Conservation (phyloP, 2,888 invertebrate species). For the Caenorhabditis panamensis region DNA sequence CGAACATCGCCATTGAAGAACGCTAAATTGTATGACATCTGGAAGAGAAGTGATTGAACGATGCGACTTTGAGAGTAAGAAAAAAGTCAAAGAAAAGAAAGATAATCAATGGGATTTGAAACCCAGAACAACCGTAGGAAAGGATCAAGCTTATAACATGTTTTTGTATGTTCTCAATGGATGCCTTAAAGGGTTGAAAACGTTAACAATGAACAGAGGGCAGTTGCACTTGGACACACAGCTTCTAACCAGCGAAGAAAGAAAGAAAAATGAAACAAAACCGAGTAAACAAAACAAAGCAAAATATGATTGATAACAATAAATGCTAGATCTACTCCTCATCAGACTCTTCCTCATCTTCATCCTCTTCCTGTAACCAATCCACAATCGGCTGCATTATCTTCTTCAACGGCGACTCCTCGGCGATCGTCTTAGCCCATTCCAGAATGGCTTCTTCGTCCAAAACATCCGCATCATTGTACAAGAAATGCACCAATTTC, state of each 20-base stretch:
- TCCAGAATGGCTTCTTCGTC: constrained; percentile 67
- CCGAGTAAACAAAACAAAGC: constrained; percentile 8
- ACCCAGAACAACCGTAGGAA: too few species aligned
- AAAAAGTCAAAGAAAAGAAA: neutral
- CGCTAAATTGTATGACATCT: constrained; percentile 64
- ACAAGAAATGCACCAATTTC: constrained; percentile 70
- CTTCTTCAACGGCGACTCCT: constrained; percentile 38
- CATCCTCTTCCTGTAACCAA: constrained; percentile 68
- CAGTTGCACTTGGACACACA: too few species aligned
- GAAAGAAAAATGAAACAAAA: constrained; percentile 1
- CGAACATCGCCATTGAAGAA: constrained; percentile 63
- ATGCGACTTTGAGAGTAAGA: neutral
- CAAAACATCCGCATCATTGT: constrained; percentile 67
- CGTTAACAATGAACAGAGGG: too few species aligned
- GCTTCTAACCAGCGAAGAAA: neutral
- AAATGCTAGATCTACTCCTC: constrained; percentile 9
- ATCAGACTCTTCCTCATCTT: constrained; percentile 59
- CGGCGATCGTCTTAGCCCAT: constrained; percentile 68
- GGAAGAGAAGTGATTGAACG: neutral
- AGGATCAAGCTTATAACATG: too few species aligned
- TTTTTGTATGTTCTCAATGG: too few species aligned
- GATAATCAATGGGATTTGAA: constrained; percentile 1
- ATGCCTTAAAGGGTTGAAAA: too few species aligned
- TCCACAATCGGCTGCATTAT: constrained; percentile 66
- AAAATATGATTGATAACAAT: neutral